Percentiles rank a stretch among this genome's conserved stretches.
Conservation (phyloP, 2,113 vertebrate species). For the Nycticebus coucang region DNA sequence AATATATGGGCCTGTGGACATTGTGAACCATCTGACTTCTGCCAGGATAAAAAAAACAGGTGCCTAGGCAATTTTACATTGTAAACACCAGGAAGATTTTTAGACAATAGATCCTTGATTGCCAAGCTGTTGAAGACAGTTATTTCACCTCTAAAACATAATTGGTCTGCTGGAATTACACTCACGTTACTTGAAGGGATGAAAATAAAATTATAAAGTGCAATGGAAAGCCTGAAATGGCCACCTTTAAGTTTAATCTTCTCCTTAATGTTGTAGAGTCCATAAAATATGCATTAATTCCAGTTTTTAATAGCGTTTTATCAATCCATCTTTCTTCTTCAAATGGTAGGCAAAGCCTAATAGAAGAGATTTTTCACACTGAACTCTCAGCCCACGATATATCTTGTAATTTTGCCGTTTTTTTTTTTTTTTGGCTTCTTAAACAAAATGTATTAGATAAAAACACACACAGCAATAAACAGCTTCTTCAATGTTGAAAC, state of each 20-base stretch:
- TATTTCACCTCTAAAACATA: slow-evolving; percentile 70
- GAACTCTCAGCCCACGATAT: slow-evolving; percentile 53
- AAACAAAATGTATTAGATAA: slow-evolving; percentile 58
- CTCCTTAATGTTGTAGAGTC: slow-evolving; percentile 80
- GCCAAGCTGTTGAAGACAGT: slow-evolving; percentile 58
- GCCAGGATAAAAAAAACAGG: slow-evolving; percentile 45
- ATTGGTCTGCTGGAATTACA: slow-evolving; percentile 83
- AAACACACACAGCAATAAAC: slow-evolving; percentile 59
- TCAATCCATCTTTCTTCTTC: slow-evolving; percentile 81
- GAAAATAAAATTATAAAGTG: slow-evolving; percentile 84
- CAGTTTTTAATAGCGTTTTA: slow-evolving; percentile 84
- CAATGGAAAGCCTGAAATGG: slow-evolving; percentile 81
- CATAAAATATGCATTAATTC: slow-evolving; percentile 87
- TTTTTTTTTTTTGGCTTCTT: slow-evolving; percentile 69
- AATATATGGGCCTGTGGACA: neutral
- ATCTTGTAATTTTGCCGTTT: slow-evolving; percentile 61
- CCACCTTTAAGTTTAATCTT: slow-evolving; percentile 86
- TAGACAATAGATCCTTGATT: slow-evolving; percentile 69
- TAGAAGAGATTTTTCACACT: slow-evolving; percentile 50
- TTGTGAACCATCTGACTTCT: slow-evolving; percentile 24
- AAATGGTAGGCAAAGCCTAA: slow-evolving; percentile 73
- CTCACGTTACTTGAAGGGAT: slow-evolving; percentile 69
- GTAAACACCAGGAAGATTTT: slow-evolving; percentile 66
- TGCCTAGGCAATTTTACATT: slow-evolving; percentile 57
- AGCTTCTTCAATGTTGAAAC: neutral